Base-by-base conservation (phyloP, 2,888 invertebrate genomes). In the Andrena trimmerana region DNA sequence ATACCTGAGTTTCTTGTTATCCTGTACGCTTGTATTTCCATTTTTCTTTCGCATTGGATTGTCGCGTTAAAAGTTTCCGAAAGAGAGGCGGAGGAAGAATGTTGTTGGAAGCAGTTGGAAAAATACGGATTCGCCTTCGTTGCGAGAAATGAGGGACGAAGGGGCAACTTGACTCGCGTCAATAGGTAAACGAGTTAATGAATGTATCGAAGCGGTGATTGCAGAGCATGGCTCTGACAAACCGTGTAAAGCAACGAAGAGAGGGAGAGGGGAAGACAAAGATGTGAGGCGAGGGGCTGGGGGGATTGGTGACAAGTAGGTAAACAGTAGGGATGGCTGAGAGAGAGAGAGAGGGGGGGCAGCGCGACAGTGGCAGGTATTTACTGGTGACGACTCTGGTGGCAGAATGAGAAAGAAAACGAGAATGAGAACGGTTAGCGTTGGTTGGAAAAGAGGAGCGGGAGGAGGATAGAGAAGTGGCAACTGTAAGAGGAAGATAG, bases 381-480 rank as follows among this genome's bases (percentile, higher is more conserved):
- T 6, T 0, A 5, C 6, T 8, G 54, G 2, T 2, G 48, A 16
- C 20, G 52, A 52, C 24, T 24, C 13, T 6, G 3, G 50, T 50
- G 33, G 36, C 33, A 16, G 33, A 7, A 67, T 6, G 42, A 33
- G 24, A 33, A 57, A 67, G 48, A 42, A 50, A 59, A 54, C 27
- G 62, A 20, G 31, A 29, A 31, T 48, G 42, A 24, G 54, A 59
- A n/a, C 27, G 36, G n/a, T 42, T 69, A 36, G 16, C 20, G 76
- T n/a, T 16, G 16, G 7, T 10, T 10, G 29, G 16, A n/a, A 2
- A 6, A 1, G 24, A n/a, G 5, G 33, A n/a, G 27, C 20, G 2
- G 13, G 5, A 8, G 20, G 10, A 31, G 20, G 10, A 50, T 10
- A 10, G 13, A 36, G 52, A 52, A 52, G 20, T 8, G 6, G 20